Base-by-base conservation (phyloP, 2,888 invertebrate species). In the Clunio marinus region DNA sequence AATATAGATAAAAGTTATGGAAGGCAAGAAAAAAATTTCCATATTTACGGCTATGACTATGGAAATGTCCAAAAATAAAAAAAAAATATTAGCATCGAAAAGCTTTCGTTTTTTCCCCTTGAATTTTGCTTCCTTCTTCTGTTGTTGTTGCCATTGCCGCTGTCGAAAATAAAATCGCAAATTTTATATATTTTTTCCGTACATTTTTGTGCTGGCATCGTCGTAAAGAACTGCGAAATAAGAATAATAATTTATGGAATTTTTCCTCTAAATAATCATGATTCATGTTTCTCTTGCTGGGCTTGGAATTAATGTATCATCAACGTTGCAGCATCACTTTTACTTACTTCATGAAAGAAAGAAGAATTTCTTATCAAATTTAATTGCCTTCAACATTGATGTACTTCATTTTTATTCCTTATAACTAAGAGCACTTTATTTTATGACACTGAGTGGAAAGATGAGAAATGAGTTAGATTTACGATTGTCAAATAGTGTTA, bases 11-110 rank as follows among this genome's bases (percentile, higher is more conserved):
- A 66, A 66, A 66, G 55, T 55, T 66, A 55, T 66, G 55, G 51
- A 22, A 46, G 22, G 13, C 45, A 25, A 65, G 22, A 32, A 35
- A 46, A 63, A 51, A 66, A 66, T 66, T 66, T 66, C 66, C 66
- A 66, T 66, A 66, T 66, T 66, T 66, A 66, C 66, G 66, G 55
- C 46, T 15, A 22, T 28, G 46, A 63, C 32, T 66, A 55, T 66
- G 24, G 35, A 66, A 66, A 55, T 51, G 51, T 55, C 66, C 51
- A 66, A 55, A 66, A 66, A 66, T 66, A 66, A 66, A 66, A 55
- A 66, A 66, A 62, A 66, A 55, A 66, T 55, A 55, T 55, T 55
- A 55, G 51, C 66, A 66, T 66, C 35, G 32, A 27, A 27, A 66
- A 66, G 66, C 66, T 66, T n/a, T n/a, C n/a, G n/a, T n/a, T n/a